These are phyloP conservation scores for Chalcosyrphus nemorum DNA, from an alignment of 2,888 invertebrate species.

Conservation along the genomic window DNA sequence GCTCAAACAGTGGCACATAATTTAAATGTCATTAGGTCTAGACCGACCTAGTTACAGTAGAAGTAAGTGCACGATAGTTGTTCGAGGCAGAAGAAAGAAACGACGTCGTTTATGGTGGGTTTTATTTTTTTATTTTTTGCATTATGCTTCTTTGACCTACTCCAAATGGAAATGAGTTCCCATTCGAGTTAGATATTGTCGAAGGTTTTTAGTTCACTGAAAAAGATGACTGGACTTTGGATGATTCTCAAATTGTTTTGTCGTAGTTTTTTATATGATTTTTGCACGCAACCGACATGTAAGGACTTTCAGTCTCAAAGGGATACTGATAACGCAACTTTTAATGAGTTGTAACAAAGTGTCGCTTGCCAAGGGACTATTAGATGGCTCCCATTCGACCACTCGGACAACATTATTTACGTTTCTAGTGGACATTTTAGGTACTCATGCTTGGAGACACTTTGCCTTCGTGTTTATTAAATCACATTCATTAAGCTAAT, in stretches of 20 bases:
- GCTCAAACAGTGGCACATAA: neutral
- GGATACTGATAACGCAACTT: neutral
- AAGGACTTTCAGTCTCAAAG: too few relatives aligned
- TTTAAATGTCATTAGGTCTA: conserved; percentile 45
- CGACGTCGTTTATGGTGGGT: conserved; percentile 4
- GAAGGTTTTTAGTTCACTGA: neutral
- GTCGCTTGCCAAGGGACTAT: neutral
- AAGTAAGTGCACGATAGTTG: neutral
- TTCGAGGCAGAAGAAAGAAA: too few relatives aligned
- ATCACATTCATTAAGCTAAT: conserved; percentile 10
- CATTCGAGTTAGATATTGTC: neutral
- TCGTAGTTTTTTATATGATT: too few relatives aligned
- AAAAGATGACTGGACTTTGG: too few relatives aligned
- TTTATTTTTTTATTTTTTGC: neutral
- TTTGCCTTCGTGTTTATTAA: neutral
- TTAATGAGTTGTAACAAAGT: neutral
- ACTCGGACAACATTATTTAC: neutral
- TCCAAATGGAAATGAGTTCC: conserved; percentile 27
- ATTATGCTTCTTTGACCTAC: conserved; percentile 43
- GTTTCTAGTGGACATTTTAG: conserved; percentile 5
- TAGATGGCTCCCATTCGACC: neutral
- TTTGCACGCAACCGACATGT: too few relatives aligned
- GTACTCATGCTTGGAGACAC: neutral
- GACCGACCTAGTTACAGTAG: conserved; percentile 34
- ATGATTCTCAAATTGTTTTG: too few relatives aligned